A percentile compares a stretch with the other conserved stretches of the same genome.
Evolutionary conservation across 2,797 vertebrate genomes (phyloP).

Genomic region (Falco biarmicus): DNA sequence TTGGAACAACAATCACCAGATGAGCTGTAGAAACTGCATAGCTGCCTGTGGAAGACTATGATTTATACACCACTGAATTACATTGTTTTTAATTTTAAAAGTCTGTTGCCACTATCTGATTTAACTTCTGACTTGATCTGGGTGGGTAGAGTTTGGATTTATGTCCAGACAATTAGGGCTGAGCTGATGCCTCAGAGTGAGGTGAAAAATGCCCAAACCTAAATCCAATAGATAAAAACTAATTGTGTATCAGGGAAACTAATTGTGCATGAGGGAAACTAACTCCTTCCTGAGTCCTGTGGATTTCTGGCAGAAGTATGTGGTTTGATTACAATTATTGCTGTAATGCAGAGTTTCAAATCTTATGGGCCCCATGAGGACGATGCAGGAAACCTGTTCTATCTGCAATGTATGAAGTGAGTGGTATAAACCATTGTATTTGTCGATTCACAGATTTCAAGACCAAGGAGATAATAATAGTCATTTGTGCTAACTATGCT

Average conservation of each 20-base stretch:
- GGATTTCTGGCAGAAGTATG: neutral
- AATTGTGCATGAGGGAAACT: neutral
- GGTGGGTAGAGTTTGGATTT: neutral
- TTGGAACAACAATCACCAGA: neutral
- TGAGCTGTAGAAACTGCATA: neutral
- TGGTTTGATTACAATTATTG: slow-evolving; percentile 9
- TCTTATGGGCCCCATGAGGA: neutral
- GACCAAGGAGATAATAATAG: neutral
- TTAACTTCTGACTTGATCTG: neutral
- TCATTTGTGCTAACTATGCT: neutral
- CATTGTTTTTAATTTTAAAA: neutral
- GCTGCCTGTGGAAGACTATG: neutral
- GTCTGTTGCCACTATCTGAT: neutral
- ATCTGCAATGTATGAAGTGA: neutral
- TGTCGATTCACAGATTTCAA: neutral
- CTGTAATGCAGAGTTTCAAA: neutral
- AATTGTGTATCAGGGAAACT: neutral
- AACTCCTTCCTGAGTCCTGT: neutral
- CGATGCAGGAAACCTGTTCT: slow-evolving; percentile 19
- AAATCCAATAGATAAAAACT: neutral
- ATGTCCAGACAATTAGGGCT: neutral
- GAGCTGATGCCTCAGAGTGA: neutral
- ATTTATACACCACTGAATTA: neutral
- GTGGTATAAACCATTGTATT: neutral
- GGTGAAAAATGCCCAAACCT: neutral